Base-by-base conservation (phyloP, 2,888 invertebrate species). In the Zhuqinia jingwanae region DNA sequence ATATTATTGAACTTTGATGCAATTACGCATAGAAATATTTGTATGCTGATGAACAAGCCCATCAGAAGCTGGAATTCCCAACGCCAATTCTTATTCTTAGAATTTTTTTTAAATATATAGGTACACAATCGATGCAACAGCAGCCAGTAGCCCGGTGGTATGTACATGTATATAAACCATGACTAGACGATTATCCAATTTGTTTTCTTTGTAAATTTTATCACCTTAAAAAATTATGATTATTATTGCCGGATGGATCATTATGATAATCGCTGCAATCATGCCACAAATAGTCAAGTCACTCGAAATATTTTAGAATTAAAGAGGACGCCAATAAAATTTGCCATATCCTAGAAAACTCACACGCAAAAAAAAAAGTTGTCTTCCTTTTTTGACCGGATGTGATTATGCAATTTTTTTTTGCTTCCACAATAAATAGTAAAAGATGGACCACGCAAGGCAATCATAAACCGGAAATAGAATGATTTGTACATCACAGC, bases 391-490 rank as follows among this genome's bases (percentile, higher is more conserved):
- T 50, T 30, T 53, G 53, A 27, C 53, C 75, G 75, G 75, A 75
- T 75, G 75, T 75, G 27, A 30, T 53, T 75, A 75, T 75, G 56
- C 2, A 15, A 53, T 36, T 56, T 56, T 56, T n/a, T 58, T 45
- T 60, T 77, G 45, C 77, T 77, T 77, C 77, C 58, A 77, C 42
- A 77, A 60, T 11, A 60, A 45, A 3, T 36, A 36, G 60, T 82
- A n/a, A 73, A 82, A 73, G 81, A 82, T 60, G 81, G 81, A 30
- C 81, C 81, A 82, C 81, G 73, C 81, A 60, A 22, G 0, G 73
- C 60, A 82, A 82, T 82, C 73, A 73, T 47, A 82, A 73, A 82
- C 73, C 81, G 73, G 81, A 73, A 82, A 82, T 73, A 30, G 20
- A 79, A 10, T 42, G 5, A n/a, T 30, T 36, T 45, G 42, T 42